Conservation (phyloP, 37 sponge, comb jelly and placozoan species). For the Beroe ovata region DNA sequence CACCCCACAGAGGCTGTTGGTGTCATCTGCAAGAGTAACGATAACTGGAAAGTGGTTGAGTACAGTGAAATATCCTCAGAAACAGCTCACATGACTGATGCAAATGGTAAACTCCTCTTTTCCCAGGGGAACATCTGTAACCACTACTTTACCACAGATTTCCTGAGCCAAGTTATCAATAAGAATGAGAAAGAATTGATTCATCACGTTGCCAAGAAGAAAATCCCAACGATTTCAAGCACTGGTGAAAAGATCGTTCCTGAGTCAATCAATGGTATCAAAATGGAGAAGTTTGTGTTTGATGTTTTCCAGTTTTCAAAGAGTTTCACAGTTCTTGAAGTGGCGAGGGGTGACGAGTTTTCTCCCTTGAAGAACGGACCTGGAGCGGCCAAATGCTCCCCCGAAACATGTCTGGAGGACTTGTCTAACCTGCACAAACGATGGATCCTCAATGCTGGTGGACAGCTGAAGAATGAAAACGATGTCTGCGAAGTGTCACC, state of each 20-base stretch:
- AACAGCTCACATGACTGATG: constrained; percentile 77
- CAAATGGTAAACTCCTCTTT: constrained; percentile 82
- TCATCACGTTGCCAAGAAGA: constrained; percentile 93
- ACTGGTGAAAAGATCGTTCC: constrained; percentile 72
- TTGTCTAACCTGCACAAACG: constrained; percentile 84
- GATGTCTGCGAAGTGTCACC: constrained; percentile 41
- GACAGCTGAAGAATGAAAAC: constrained; percentile 3
- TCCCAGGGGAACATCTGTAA: constrained; percentile 93
- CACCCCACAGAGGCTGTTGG: constrained; percentile 90
- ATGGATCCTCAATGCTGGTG: constrained; percentile 66
- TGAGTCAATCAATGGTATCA: constrained; percentile 81
- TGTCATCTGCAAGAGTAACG: constrained; percentile 81
- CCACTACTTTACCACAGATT: constrained; percentile 87
- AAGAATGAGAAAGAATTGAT: constrained; percentile 71
- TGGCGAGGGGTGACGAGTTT: constrained; percentile 90
- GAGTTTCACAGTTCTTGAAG: constrained; percentile 88
- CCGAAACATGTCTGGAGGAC: constrained; percentile 76
- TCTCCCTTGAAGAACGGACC: constrained; percentile 93
- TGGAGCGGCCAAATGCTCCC: constrained; percentile 83
- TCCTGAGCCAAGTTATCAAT: constrained; percentile 75
- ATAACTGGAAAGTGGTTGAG: constrained; percentile 87
- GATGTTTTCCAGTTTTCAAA: constrained; percentile 94
- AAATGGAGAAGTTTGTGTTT: constrained; percentile 99
- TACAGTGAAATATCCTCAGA: constrained; percentile 92
- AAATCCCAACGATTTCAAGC: constrained; percentile 78